Evolutionary conservation across 2,888 invertebrate genomes (phyloP).

Genomic region (Drosophila percnosoma): DNA sequence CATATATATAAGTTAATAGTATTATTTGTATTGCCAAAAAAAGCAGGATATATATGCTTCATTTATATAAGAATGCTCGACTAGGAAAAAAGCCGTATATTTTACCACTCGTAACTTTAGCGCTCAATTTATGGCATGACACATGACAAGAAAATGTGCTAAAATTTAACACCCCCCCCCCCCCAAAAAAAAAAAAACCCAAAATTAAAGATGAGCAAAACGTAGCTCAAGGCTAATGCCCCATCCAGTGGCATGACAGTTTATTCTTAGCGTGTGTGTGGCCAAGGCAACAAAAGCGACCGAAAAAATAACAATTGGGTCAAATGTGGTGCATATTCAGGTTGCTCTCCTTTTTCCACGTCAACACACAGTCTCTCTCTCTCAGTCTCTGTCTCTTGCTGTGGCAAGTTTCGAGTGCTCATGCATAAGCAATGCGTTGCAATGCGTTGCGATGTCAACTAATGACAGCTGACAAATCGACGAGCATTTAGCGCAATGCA

Average conservation of each 20-base stretch:
- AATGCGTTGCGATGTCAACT: constrained; percentile 5
- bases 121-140: constrained; percentile 14
- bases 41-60: not conserved
- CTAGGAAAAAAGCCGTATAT: not conserved
- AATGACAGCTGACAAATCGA: constrained; percentile 50
- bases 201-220: constrained; percentile 1
- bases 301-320: constrained; percentile 50
- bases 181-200: too few species aligned
- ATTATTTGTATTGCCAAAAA: not conserved
- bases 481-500: constrained; percentile 33
- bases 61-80: not conserved
- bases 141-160: constrained; percentile 20
- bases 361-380: constrained; percentile 2
- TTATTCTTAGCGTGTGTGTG: constrained; percentile 63
- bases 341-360: constrained; percentile 26
- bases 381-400: not conserved
- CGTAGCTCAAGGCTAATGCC: constrained; percentile 54
- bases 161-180: not conserved
- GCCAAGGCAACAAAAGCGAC: constrained; percentile 47
- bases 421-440: constrained; percentile 24
- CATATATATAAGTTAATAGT: not conserved
- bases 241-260: constrained; percentile 46
- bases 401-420: constrained; percentile 19
- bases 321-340: constrained; percentile 42
- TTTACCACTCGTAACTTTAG: constrained; percentile 1